Conservation (phyloP, 2,888 invertebrate genomes). For the Drosophila multiciliata region DNA sequence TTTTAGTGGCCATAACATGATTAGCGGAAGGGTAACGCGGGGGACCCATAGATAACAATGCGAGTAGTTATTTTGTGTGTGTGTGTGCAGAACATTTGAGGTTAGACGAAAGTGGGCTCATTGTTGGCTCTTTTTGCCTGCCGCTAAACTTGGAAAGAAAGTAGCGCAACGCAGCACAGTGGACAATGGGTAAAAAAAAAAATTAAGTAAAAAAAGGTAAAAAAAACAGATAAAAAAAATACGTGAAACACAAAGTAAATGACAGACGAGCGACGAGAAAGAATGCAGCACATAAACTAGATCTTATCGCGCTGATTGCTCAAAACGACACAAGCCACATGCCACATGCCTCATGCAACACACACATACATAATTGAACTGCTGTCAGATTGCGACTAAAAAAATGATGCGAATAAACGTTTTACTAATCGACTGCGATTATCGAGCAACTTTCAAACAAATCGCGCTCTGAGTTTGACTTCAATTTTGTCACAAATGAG, state of each 20-base stretch:
- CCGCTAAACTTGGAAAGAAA: slow-evolving; percentile 40
- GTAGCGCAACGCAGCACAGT: slow-evolving; percentile 33
- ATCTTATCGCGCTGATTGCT: slow-evolving; percentile 37
- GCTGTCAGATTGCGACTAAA: slow-evolving; percentile 15
- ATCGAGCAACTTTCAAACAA: slow-evolving; percentile 2
- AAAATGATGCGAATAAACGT: background rate
- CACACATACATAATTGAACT: slow-evolving; percentile 7
- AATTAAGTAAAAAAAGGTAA: background rate
- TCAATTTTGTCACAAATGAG: background rate
- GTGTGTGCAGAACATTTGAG: slow-evolving; percentile 18
- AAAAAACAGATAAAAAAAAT: slow-evolving; percentile 4
- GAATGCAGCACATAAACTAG: slow-evolving; percentile 51
- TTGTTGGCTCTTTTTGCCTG: slow-evolving; percentile 24
- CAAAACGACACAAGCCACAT: slow-evolving; percentile 27
- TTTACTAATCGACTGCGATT: slow-evolving; percentile 10
- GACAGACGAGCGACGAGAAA: slow-evolving; percentile 23
- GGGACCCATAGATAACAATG: slow-evolving; percentile 29
- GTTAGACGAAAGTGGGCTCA: slow-evolving; percentile 38
- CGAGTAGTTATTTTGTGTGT: background rate
- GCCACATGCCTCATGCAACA: slow-evolving; percentile 29
- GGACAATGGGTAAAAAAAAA: slow-evolving; percentile 10
- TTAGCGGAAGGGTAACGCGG: slow-evolving; percentile 14
- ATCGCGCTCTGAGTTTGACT: background rate
- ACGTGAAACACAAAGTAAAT: slow-evolving; percentile 44
- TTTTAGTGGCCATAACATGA: slow-evolving; percentile 33